Evolutionary conservation across 1,140 invertebrate genomes (phyloP), one percentile per base, ranked within the genome.

Genomic region (Drosophila erecta): DNA sequence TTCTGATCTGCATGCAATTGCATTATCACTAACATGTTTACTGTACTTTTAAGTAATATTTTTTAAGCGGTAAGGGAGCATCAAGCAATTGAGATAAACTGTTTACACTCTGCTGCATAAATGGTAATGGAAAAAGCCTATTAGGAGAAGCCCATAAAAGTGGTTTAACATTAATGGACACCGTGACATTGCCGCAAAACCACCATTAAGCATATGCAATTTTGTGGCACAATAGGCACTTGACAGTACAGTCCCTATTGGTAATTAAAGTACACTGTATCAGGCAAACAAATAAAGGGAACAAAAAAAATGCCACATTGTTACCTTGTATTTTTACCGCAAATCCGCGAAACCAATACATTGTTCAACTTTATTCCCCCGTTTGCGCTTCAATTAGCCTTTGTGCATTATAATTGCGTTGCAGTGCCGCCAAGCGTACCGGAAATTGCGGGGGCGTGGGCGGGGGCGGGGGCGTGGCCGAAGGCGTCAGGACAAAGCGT

Each of bases 361-460:
- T 47, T 58, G 56, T 58, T 24, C 56, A 24, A 33, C 56, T 30
- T 53, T 40, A 50, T 47, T 54, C 38, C 50, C 50, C 43, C 43
- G 17, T 30, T 49, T 20, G 66, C 64, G 22, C 47, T 70, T 70
- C 70, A 57, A 70, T 70, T 70, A 70, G 64, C 51, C 64, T 57
- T 57, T 69, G 66, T 69, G 41, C 66, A 70, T 49, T 70, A 57
- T 70, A 69, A 69, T 69, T 69, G 35, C 66, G 49, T 22, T 66
- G 65, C 65, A 69, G 24, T 67, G 37, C 46, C 11, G 22, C 40
- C n/a, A 41, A 17, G 40, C 40, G 40, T 17, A 41, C n/a, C 22
- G 44, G 44, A 46, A 46, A 46, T 46, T 24, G 44, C 11, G 44
- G 12, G 12, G 44, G 17, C 0, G 17, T 0, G 17, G 17, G 17